phyloP scores from a whole-genome alignment of 2,797 vertebrate genomes.

The Mico argentatus region DNA sequence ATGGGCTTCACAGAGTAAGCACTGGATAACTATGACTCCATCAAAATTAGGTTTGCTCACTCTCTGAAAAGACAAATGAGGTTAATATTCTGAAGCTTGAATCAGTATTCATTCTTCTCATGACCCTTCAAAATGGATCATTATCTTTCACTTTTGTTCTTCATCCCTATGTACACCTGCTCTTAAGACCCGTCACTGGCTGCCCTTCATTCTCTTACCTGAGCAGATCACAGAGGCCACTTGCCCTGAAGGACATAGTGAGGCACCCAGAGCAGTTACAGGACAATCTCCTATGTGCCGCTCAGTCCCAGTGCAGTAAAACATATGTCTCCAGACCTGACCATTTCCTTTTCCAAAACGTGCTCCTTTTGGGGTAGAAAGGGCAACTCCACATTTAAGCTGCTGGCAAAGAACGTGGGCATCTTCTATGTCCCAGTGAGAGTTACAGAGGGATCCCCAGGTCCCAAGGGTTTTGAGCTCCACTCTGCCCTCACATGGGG shows the following conservation, averaged over 20 bases:
- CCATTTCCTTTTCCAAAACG: conserved; percentile 64
- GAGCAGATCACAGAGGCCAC: conserved; percentile 79
- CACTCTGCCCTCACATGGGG: conserved; percentile 73
- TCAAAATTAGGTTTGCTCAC: not conserved
- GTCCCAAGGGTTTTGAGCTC: conserved; percentile 58
- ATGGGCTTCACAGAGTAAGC: not conserved
- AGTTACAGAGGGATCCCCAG: conserved; percentile 73
- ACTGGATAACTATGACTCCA: not conserved
- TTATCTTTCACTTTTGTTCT: not conserved
- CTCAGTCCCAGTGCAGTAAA: conserved; percentile 76
- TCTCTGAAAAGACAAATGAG: not conserved
- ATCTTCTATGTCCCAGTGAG: conserved; percentile 75
- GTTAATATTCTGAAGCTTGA: not conserved
- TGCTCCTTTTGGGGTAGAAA: conserved; percentile 51
- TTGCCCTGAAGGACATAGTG: conserved; percentile 44
- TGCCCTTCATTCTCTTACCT: conserved; percentile 60
- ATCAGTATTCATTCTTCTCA: not conserved
- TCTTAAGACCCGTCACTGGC: not conserved
- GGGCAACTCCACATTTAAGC: conserved; percentile 74
- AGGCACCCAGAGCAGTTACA: conserved; percentile 57
- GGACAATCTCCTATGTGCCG: conserved; percentile 72
- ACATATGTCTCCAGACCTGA: conserved; percentile 68
- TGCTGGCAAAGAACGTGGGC: conserved; percentile 78
- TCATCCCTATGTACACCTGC: not conserved
- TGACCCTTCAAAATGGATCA: not conserved